phyloP scores from a whole-genome alignment of 2,113 vertebrate genomes.

The Cottus gobio region DNA sequence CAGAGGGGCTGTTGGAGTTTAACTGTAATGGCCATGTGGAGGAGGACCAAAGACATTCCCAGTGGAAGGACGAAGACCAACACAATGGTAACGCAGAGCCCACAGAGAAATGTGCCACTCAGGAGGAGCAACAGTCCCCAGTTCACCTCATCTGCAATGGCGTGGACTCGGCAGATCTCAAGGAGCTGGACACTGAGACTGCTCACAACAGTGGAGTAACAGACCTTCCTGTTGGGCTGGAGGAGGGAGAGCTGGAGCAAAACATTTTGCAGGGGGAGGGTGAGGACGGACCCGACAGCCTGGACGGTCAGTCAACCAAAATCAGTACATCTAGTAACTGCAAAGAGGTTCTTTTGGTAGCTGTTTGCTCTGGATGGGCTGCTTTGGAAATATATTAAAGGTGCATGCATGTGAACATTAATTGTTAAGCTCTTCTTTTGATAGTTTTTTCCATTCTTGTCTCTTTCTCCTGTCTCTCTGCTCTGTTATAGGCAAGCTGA shows the following conservation, averaged over 20 bases:
- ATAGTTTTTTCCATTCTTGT: constrained; percentile 9
- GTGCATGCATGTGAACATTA: constrained; percentile 24
- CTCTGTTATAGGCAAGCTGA: constrained; percentile 85
- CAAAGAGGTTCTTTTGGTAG: not conserved
- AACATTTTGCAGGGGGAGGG: constrained; percentile 53
- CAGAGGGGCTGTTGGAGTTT: constrained; percentile 77
- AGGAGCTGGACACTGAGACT: constrained; percentile 42
- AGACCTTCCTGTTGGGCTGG: constrained; percentile 49
- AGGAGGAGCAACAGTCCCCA: constrained; percentile 49
- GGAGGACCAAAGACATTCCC: constrained; percentile 77
- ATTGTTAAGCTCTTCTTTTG: not conserved
- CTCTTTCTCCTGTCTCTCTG: constrained; percentile 21
- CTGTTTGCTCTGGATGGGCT: not conserved
- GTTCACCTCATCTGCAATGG: constrained; percentile 76
- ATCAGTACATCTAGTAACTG: not conserved
- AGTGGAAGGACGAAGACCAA: constrained; percentile 85
- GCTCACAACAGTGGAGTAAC: constrained; percentile 45
- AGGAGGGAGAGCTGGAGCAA: constrained; percentile 70
- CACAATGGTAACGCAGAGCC: constrained; percentile 87
- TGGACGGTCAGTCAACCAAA: constrained; percentile 76
- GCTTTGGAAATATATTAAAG: constrained; percentile 15
- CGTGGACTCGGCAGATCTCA: constrained; percentile 50
- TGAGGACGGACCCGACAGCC: constrained; percentile 51
- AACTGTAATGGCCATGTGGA: constrained; percentile 90
- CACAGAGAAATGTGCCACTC: constrained; percentile 51